Base-by-base conservation (phyloP, 2,888 invertebrate species). In the Disparrhopalites patrizii region DNA sequence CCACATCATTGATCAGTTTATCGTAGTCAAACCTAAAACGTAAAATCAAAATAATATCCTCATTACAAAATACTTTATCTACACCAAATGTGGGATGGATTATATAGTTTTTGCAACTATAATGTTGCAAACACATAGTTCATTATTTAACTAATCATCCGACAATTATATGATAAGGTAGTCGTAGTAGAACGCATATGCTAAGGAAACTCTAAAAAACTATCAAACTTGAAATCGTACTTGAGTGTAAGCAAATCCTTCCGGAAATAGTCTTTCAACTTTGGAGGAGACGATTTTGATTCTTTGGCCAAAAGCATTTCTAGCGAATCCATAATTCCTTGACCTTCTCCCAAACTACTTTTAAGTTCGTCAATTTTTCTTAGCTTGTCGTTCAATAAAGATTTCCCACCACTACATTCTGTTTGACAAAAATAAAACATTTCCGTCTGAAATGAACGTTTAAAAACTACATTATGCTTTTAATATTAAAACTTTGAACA, bases 351-450 rank as follows among this genome's bases (percentile, higher is more conserved):
- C 66, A 91, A 82, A 8, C 86, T 85, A 76, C 90, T 88, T 76
- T 90, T 85, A 20, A 95, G 83, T 76, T 93, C 91, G 76, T 85
- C 85, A 40, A 96, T 85, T 79, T 91, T 91, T 47, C 83, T 84
- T 23, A 94, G 81, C 76, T 93, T 86, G 50, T 87, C 86, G 77
- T 93, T 90, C n/a, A 96, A 81, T 0, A 88, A 86, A 38, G 88
- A 85, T 78, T 93, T 91, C 76, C 90, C 94, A 7, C 95, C 95
- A 36, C 89, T 88, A 72, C 88, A 90, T 79, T 95, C 94, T 74
- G 79, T 7, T 66, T 27, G 28, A 28, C 27, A 56, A n/a, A n/a
- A n/a, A n/a, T n/a, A n/a, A n/a, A n/a, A n/a, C n/a, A n/a, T n/a
- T n/a, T n/a, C n/a, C n/a, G n/a, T n/a, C n/a, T n/a, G n/a, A n/a